Evolutionary conservation across 1,140 invertebrate species (phyloP).

Genomic region (Musca domestica): DNA sequence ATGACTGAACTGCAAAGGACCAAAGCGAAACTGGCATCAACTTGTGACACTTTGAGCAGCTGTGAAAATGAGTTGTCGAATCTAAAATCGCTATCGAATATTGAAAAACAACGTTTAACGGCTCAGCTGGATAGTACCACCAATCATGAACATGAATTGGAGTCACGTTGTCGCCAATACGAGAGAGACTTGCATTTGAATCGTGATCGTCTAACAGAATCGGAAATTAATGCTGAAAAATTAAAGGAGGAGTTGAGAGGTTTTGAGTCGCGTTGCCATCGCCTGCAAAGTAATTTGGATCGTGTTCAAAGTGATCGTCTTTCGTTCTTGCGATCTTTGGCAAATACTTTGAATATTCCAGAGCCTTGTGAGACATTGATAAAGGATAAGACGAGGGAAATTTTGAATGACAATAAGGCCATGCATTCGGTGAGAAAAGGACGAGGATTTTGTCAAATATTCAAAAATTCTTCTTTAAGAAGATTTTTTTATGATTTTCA

Average conservation of each 20-base stretch:
- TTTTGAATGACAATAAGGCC: constrained; percentile 72
- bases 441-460: too few relatives aligned
- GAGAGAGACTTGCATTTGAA: constrained; percentile 50
- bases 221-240: constrained; percentile 49
- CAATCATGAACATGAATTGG: constrained; percentile 49
- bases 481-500: too few relatives aligned
- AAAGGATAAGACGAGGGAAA: constrained; percentile 73
- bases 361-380: constrained; percentile 73
- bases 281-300: constrained; percentile 48
- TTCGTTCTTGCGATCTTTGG: constrained; percentile 43
- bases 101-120: constrained; percentile 47
- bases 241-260: constrained; percentile 51
- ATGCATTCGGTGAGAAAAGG: constrained; percentile 63
- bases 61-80: constrained; percentile 50
- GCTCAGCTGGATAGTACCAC: constrained; percentile 45
- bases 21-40: constrained; percentile 56
- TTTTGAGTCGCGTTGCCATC: constrained; percentile 52
- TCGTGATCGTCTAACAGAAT: constrained; percentile 47
- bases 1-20: constrained; percentile 64
- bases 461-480: too few relatives aligned
- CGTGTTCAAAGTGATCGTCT: constrained; percentile 47
- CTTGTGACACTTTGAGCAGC: constrained; percentile 48
- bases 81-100: constrained; percentile 44
- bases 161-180: constrained; percentile 44
- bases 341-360: constrained; percentile 43